These are phyloP conservation scores for Esperia sulphurella DNA, from an alignment of 2,888 invertebrate species.

Conservation along the genomic window DNA sequence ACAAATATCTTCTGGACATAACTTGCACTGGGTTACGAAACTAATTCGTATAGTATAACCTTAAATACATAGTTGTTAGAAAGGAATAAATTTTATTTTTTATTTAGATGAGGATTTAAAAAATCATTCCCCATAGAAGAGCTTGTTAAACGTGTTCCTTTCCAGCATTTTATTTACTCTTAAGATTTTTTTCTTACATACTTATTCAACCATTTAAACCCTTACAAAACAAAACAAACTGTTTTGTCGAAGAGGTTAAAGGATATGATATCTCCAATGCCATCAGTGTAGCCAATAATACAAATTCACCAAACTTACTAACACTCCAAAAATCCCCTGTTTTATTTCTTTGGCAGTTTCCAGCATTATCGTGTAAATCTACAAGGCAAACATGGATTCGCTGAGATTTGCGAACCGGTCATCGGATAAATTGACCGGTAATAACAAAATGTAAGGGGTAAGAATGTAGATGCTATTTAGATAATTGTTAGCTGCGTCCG, in stretches of 20 bases:
- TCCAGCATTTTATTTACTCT: no score
- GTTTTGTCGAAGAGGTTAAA: neutral
- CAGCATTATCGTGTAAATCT: conserved; percentile 63
- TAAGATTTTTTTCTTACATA: no score
- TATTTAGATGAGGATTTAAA: no score
- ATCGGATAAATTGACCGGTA: conserved; percentile 78
- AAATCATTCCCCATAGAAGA: no score
- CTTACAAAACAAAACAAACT: no score
- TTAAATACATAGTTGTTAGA: no score
- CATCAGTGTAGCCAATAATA: conserved; percentile 7
- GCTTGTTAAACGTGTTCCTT: no score
- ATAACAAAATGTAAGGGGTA: conserved; percentile 80
- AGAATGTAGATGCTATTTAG: conserved; percentile 80
- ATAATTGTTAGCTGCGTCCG: conserved; percentile 75
- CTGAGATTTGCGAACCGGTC: conserved; percentile 67
- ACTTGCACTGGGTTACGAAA: no score
- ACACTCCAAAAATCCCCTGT: conserved; percentile 43
- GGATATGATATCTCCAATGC: neutral
- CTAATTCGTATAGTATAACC: no score
- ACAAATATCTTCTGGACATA: no score
- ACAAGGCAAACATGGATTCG: conserved; percentile 66
- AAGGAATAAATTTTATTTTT: no score
- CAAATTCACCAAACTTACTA: conserved; percentile 14
- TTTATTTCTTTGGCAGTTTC: conserved; percentile 55
- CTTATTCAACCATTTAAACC: no score